Base-by-base conservation (phyloP, 2,797 vertebrate species). In the Phoeniculus purpureus region DNA sequence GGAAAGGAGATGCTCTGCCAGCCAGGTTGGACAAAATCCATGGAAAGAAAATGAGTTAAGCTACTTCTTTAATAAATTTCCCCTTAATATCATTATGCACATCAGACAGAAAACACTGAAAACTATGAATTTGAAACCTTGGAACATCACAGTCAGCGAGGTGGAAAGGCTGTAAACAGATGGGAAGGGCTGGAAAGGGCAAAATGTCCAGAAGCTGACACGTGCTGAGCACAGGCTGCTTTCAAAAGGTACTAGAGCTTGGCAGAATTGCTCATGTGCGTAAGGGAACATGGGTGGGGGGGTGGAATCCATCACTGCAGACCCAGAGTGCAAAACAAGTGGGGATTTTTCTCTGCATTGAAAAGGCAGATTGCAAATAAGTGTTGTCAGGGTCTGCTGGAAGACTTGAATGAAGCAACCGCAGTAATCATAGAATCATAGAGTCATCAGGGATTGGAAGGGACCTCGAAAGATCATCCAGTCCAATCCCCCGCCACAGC, bases 131-230 rank as follows among this genome's bases (percentile, higher is more conserved):
- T 70, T 50, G 64, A 92, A 86, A 73, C 66, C 26, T 73, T 60
- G 86, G 86, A 90, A 95, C 89, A 92, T 74, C 2, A 1, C 8
- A 65, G 72, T 76, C 84, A 67, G 29, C n/a, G 81, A 51, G n/a
- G 71, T 73, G 77, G 77, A 78, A 93, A 89, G 12, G 32, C 45
- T 58, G 34, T 85, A 78, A 94, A 87, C 66, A 90, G 70, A 70
- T 85, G 83, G 56, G n/a, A 59, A 70, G 31, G 74, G 55, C 1
- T 65, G 72, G 73, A 82, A 92, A 89, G 37, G 27, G 60, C 26
- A 81, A 58, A 55, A 76, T 26, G 40, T 52, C 29, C 45, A 60
- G 72, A 79, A 55, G 25, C 52, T 21, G 48, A 40, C 6, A 3
- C 16, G 48, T 4, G 4, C 77, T 55, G 51, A 70, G 67, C 31